Percentiles rank a stretch among this genome's conserved stretches.
Evolutionary conservation across 2,797 vertebrate genomes (phyloP).

Genomic region (Anabacerthia variegaticeps): DNA sequence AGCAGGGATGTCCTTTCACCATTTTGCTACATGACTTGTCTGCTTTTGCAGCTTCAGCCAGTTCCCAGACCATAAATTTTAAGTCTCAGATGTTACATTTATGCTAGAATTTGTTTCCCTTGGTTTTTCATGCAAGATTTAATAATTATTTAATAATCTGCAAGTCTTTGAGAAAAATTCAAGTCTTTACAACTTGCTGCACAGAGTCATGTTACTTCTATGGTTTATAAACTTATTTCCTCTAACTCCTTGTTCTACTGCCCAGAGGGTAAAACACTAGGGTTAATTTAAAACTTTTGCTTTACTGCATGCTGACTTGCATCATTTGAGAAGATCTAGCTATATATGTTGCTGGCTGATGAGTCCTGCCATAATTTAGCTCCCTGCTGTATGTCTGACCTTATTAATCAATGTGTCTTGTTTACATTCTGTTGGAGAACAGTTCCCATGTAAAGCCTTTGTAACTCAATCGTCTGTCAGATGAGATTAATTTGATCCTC

Average conservation of each 20-base stretch:
- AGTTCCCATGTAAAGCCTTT: not conserved
- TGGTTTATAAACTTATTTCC: not conserved
- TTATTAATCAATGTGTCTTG: not conserved
- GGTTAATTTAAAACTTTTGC: not conserved
- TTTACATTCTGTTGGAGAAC: slow-evolving; percentile 15
- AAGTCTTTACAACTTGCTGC: not conserved
- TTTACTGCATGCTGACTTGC: not conserved
- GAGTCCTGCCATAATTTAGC: not conserved
- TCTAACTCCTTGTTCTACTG: not conserved
- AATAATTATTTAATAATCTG: not conserved
- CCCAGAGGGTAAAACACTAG: not conserved
- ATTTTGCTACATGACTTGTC: not conserved
- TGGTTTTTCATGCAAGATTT: not conserved
- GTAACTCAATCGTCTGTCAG: not conserved
- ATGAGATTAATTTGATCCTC: slow-evolving; percentile 13
- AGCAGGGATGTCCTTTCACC: not conserved
- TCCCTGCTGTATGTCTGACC: not conserved
- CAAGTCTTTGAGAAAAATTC: not conserved
- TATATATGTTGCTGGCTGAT: not conserved
- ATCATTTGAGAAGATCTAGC: not conserved
- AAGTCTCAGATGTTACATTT: not conserved
- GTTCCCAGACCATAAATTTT: not conserved
- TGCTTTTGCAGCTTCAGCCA: not conserved
- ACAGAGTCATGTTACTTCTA: not conserved
- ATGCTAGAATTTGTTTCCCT: not conserved